These are phyloP conservation scores for Rhogogaster chlorosoma DNA, from an alignment of 2,888 invertebrate species.

Conservation along the genomic window DNA sequence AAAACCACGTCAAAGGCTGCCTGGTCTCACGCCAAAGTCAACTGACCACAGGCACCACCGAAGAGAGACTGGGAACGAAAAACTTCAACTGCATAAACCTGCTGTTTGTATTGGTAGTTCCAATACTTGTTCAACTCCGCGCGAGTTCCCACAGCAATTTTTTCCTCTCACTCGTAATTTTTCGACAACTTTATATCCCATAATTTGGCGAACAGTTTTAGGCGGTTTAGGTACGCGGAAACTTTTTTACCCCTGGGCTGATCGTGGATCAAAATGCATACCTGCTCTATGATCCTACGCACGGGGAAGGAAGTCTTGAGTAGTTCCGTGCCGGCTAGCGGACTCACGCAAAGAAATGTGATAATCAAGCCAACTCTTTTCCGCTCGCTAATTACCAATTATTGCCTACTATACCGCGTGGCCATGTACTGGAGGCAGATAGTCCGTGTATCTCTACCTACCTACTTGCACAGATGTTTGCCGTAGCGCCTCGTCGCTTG, in stretches of 20 bases:
- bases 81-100: not conserved
- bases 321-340: not conserved
- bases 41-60: conserved; percentile 16
- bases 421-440: not conserved
- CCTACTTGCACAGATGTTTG: conserved; percentile 16
- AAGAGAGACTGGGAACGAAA: not conserved
- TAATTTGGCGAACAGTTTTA: conserved; percentile 38
- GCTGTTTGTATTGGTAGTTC: not conserved
- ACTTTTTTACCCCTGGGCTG: not conserved
- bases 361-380: conserved; percentile 40
- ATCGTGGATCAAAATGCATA: not conserved
- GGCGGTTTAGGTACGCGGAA: not conserved
- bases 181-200: conserved; percentile 20
- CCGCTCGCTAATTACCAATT: conserved; percentile 45
- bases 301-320: conserved; percentile 5
- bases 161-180: not conserved
- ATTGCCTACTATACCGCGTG: conserved; percentile 5
- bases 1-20: conserved; percentile 40
- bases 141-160: conserved; percentile 34
- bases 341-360: conserved; percentile 24
- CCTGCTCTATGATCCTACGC: not conserved
- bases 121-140: not conserved
- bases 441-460: not conserved
- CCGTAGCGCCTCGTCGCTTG: conserved; percentile 37
- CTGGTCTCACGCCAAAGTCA: conserved; percentile 36